phyloP scores from a whole-genome alignment of 2,797 vertebrate genomes.

The Chelon auratus region DNA sequence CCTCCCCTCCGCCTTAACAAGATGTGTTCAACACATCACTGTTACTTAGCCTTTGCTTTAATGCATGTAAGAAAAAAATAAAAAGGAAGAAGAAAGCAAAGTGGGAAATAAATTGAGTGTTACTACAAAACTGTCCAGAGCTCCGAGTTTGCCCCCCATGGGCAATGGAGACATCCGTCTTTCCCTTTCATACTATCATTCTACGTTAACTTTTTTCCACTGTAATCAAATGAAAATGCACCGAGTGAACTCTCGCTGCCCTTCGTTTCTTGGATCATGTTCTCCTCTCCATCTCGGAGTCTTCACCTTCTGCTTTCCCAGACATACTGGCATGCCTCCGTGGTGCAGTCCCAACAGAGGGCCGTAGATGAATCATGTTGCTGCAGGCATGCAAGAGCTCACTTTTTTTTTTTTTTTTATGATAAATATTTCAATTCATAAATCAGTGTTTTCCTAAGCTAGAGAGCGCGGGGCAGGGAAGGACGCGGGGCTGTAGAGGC shows the following conservation, averaged over 20 bases:
- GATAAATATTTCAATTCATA: conserved; percentile 86
- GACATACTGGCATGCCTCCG: conserved; percentile 85
- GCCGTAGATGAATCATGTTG: conserved; percentile 83
- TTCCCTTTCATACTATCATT: conserved; percentile 78
- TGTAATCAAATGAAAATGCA: conserved; percentile 79
- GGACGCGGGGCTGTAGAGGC: conserved; percentile 52
- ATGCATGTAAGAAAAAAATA: conserved; percentile 39
- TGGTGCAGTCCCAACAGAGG: conserved; percentile 79
- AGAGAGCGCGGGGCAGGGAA: conserved; percentile 42
- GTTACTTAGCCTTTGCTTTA: conserved; percentile 64
- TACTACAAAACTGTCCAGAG: conserved; percentile 78
- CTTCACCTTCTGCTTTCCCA: conserved; percentile 84
- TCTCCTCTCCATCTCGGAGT: conserved; percentile 76
- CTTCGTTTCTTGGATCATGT: conserved; percentile 76
- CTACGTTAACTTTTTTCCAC: conserved; percentile 67
- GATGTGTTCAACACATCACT: conserved; percentile 80
- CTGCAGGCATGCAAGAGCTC: conserved; percentile 79
- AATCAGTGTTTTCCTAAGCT: conserved; percentile 78
- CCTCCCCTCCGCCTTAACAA: conserved; percentile 61
- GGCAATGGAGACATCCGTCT: conserved; percentile 79
- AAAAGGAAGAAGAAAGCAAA: conserved; percentile 12
- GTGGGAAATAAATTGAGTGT: conserved; percentile 82
- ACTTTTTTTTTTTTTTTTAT: conserved; percentile 63
- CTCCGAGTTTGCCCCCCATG: conserved; percentile 65
- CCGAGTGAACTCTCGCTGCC: conserved; percentile 83